Evolutionary conservation across 2,113 vertebrate genomes (phyloP), one percentile per base, ranked within the genome.

Genomic region (Festucalex cinctus): DNA sequence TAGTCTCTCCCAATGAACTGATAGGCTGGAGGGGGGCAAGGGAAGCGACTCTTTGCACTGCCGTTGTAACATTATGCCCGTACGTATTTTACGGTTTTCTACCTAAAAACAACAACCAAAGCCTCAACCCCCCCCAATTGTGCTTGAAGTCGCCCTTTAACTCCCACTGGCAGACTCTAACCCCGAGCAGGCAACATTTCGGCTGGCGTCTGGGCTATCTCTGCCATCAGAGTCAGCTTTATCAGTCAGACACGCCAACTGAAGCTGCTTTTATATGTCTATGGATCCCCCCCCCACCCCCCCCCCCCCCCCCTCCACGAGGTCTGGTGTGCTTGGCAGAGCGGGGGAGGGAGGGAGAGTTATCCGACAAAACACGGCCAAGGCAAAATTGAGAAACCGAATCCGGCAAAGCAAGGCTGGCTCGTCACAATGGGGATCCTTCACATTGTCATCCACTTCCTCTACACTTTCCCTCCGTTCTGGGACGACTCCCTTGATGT

Each of bases 171-270:
- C 88, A 75, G 58, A 84, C 86, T 88, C 37, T 65, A 86, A 84
- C 89, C 90, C 76, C 64, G 74, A 84, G 79, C 84, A 84, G 90
- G 90, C 88, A 83, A 82, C 92, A 83, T 84, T 85, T 83, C 83
- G 89, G 86, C 86, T 91, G 92, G 92, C 89, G 89, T 92, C 91
- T 88, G 87, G 77, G 84, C 84, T 91, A 90, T 93, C 93, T 89
- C 83, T 73, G 82, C 89, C 91, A 92, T 91, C 90, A 88, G 89
- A 93, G 90, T 92, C 85, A 78, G 86, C 89, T 89, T 78, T 81
- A 93, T 89, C 82, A 78, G 88, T 87, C 87, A 88, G 90, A 90
- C 76, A 77, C 63, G 75, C 49, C 77, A 89, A 90, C 88, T 88
- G 89, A 78, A 89, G 89, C 88, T 77, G 89, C 69, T 82, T 90